phyloP scores from a whole-genome alignment of 2,888 invertebrate species.

The Dryobotodes eremita region DNA sequence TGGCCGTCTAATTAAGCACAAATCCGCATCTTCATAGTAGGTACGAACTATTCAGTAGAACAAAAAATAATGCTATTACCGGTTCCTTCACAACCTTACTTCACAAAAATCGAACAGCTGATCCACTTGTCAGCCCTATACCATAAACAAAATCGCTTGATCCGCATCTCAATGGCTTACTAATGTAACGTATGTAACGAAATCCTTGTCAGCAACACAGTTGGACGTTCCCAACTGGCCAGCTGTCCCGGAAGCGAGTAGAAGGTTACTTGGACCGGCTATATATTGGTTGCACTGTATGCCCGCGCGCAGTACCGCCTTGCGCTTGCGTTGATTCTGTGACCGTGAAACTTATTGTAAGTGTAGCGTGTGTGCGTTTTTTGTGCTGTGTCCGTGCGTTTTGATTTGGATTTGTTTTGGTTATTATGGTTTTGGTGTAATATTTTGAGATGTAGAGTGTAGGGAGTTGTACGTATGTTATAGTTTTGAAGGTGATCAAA shows the following conservation, averaged over 20 bases:
- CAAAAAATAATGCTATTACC: not conserved
- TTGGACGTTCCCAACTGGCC: constrained; percentile 53
- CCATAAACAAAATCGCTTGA: constrained; percentile 17
- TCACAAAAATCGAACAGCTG: constrained; percentile 3
- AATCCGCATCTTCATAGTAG: not conserved
- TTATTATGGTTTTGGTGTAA: constrained; percentile 2
- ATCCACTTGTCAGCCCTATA: constrained; percentile 42
- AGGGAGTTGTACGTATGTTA: not conserved
- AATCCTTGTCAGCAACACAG: constrained; percentile 57
- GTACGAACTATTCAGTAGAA: not conserved
- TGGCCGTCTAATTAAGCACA: not conserved
- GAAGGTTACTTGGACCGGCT: constrained; percentile 84
- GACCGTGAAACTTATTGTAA: constrained; percentile 80
- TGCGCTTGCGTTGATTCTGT: constrained; percentile 70
- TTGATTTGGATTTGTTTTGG: constrained; percentile 25
- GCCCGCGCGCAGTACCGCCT: constrained; percentile 83
- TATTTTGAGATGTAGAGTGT: not conserved
- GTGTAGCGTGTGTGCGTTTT: constrained; percentile 69
- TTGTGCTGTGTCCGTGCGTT: constrained; percentile 41
- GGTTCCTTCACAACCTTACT: not conserved
- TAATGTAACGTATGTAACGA: constrained; percentile 33
- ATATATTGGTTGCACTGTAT: constrained; percentile 78
- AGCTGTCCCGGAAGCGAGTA: constrained; percentile 83
- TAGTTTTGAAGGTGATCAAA: not conserved
- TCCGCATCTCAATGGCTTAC: constrained; percentile 39